Percentiles rank a stretch among this genome's conserved stretches.
phyloP scores from a whole-genome alignment of 2,888 invertebrate genomes.

The Volucella zonaria region DNA sequence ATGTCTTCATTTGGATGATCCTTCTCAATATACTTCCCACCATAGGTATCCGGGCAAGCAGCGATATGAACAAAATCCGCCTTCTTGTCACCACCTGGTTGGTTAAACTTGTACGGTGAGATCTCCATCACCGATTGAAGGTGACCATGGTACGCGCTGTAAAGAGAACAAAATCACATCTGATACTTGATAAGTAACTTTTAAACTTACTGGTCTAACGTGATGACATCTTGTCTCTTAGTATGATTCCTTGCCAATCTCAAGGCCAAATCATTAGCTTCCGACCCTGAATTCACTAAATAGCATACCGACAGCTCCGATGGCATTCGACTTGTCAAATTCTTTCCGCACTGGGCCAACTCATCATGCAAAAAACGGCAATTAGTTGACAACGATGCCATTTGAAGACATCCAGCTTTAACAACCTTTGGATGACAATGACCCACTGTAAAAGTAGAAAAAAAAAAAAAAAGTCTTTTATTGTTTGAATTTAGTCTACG shows the following conservation, averaged over 20 bases:
- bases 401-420: slow-evolving; percentile 94
- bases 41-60: slow-evolving; percentile 95
- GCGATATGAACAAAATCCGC: slow-evolving; percentile 95
- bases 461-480: slow-evolving; percentile 12
- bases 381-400: slow-evolving; percentile 96
- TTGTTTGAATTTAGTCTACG: background rate
- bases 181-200: background rate
- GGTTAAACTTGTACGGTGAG: slow-evolving; percentile 98
- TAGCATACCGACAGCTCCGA: slow-evolving; percentile 93
- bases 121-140: slow-evolving; percentile 97
- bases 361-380: slow-evolving; percentile 98
- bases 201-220: slow-evolving; percentile 96
- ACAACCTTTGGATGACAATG: slow-evolving; percentile 98
- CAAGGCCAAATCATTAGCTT: slow-evolving; percentile 98
- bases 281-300: slow-evolving; percentile 99
- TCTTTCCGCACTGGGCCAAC: slow-evolving; percentile 94
- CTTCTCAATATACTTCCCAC: slow-evolving; percentile 91
- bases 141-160: slow-evolving; percentile 99
- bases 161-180: slow-evolving; percentile 78
- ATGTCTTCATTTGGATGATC: slow-evolving; percentile 87
- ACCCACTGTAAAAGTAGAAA: slow-evolving; percentile 88
- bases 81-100: slow-evolving; percentile 91
- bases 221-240: slow-evolving; percentile 93
- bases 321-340: slow-evolving; percentile 92
- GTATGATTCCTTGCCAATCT: slow-evolving; percentile 95